A percentile compares a stretch with the other conserved stretches of the same genome.
Conservation (phyloP, 2,888 invertebrate genomes). For the Hydraecia micacea region DNA sequence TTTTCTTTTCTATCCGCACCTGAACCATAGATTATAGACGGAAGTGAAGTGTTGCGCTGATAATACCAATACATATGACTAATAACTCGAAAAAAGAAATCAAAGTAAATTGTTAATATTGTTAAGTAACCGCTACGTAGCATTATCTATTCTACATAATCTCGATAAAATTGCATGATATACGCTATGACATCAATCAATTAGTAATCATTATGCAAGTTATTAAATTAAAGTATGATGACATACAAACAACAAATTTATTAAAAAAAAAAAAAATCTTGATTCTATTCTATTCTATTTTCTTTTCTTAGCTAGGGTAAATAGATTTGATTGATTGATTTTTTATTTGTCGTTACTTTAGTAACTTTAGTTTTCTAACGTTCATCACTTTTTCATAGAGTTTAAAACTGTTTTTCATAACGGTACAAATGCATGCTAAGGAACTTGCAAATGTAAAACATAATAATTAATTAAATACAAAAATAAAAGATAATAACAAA, state of each 20-base stretch:
- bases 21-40: slow-evolving; percentile 83
- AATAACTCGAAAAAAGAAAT: slow-evolving; percentile 32
- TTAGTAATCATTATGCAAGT: background rate
- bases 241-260: background rate
- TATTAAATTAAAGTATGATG: background rate
- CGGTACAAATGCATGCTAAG: slow-evolving; percentile 56
- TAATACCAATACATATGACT: slow-evolving; percentile 54
- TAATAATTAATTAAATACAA: too few species aligned
- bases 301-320: background rate
- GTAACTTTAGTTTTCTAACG: background rate
- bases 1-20: slow-evolving; percentile 82
- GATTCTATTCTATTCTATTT: too few species aligned
- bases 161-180: slow-evolving; percentile 8
- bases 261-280: too few species aligned
- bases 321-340: background rate
- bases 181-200: background rate
- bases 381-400: slow-evolving; percentile 61
- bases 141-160: slow-evolving; percentile 13
- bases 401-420: slow-evolving; percentile 35
- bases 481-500: background rate
- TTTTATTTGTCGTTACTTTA: background rate
- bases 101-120: slow-evolving; percentile 5
- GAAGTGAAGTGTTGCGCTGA: slow-evolving; percentile 70
- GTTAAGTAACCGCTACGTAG: slow-evolving; percentile 12
- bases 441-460: background rate